Evolutionary conservation across 1,140 invertebrate genomes (phyloP), one percentile per base, ranked within the genome.

Genomic region (Prorops nasuta): DNA sequence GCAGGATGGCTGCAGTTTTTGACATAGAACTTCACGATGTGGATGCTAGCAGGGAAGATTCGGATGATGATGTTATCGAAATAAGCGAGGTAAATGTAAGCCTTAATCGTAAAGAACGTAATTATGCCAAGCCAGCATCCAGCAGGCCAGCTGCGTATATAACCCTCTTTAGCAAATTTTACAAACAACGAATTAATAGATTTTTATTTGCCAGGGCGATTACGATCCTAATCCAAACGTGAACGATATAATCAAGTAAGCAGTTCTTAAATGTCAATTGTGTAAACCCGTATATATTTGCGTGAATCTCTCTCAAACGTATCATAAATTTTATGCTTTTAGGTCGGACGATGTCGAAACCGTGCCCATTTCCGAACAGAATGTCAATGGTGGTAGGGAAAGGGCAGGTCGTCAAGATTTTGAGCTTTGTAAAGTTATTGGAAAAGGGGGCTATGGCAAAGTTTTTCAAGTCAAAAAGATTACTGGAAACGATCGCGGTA

Each of bases 361-460:
- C 35, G 84, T 94, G 53, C 85, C 89, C 62, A 78, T 96, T 49
- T 89, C 84, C 22, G 92, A 95, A 71, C 86, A 91, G 61, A 94
- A 85, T 80, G 92, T 95, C 1, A 94, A 94, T 76, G 85, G 86
- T 36, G 89, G 89, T 16, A 81, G 81, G 56, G 83, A 89, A 63
- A 89, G 91, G 73, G 85, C 88, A 49, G 91, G 92, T 6, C 89
- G 91, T 22, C 84, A 90, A 71, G 94, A 98, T 80, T 99, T 99
- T 82, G 90, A 96, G 76, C 76, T 98, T 34, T 83, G 94, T 37
- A 96, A 94, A 79, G 96, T 99, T 44, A 83, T 99, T 28, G 97
- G 97, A 6, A 98, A 96, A 85, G 97, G 97, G 56, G 97, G 97
- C 31, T 99, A 99, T 85, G 97, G 97, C 65, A 99, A 98, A 82